Percentiles rank a stretch among this genome's conserved stretches.
phyloP scores from a whole-genome alignment of 2,113 vertebrate species.

The Aythya baeri region DNA sequence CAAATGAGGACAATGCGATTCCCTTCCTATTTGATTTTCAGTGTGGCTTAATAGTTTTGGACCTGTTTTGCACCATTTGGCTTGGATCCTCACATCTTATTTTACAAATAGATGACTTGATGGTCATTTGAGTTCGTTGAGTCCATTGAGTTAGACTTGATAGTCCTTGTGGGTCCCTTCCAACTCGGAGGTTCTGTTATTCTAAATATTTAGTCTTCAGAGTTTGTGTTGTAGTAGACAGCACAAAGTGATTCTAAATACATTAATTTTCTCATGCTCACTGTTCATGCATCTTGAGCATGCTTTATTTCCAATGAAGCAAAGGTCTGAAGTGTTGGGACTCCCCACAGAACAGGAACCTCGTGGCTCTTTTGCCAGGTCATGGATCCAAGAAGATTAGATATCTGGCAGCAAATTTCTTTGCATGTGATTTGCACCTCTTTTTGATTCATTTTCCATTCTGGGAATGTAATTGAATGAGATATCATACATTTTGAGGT shows the following conservation, averaged over 20 bases:
- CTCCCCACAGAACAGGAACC: background rate
- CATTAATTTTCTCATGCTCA: background rate
- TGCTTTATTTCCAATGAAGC: background rate
- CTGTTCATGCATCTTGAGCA: background rate
- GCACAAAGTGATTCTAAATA: background rate
- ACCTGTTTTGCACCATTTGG: background rate
- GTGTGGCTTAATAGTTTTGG: background rate
- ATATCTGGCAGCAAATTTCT: background rate
- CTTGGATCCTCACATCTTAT: background rate
- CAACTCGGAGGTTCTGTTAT: too few species aligned
- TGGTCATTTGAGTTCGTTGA: too few species aligned
- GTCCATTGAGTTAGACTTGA: too few species aligned
- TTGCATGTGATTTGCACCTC: background rate
- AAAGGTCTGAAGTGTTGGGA: background rate
- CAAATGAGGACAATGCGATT: background rate
- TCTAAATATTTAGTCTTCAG: background rate
- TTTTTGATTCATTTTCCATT: background rate
- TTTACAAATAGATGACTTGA: background rate
- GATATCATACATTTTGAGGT: background rate
- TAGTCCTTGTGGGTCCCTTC: too few species aligned
- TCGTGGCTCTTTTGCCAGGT: background rate
- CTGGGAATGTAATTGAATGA: background rate
- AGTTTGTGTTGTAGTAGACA: background rate
- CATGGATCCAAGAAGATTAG: background rate
- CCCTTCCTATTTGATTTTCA: background rate